Evolutionary conservation across 1,140 invertebrate species (phyloP).

Genomic region (Caenorhabditis briggsae): DNA sequence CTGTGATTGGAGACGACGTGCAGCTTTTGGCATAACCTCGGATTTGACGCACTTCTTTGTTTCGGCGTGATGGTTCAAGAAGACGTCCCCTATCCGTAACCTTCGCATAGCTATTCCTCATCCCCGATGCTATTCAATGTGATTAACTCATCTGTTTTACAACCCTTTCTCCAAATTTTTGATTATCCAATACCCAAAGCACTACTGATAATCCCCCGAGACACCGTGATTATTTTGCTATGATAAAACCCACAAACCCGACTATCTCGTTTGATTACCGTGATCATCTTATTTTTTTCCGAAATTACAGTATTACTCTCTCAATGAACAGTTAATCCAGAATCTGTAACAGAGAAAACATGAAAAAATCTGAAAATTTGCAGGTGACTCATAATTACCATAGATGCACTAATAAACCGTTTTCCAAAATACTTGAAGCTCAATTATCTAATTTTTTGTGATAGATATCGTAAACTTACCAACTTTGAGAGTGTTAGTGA

Average conservation of each 20-base stretch:
- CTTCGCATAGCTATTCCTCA: constrained; percentile 47
- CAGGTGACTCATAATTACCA: too few species aligned
- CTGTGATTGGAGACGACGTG: constrained; percentile 55
- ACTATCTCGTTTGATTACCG: constrained; percentile 5
- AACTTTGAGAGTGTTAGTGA: too few species aligned
- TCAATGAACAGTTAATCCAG: too few species aligned
- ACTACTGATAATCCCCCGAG: not conserved
- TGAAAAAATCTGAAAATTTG: too few species aligned
- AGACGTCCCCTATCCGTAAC: not conserved
- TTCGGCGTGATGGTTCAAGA: not conserved
- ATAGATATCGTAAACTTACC: too few species aligned
- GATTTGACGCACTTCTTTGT: not conserved
- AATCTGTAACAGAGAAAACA: too few species aligned
- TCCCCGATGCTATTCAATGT: constrained; percentile 53
- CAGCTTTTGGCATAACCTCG: not conserved
- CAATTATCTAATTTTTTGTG: too few species aligned
- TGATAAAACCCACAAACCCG: not conserved
- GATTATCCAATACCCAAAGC: not conserved
- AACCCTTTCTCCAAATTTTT: too few species aligned
- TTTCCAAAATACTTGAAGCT: too few species aligned
- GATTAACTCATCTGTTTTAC: constrained; percentile 56
- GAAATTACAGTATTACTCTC: too few species aligned
- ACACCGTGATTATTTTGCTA: constrained; percentile 32
- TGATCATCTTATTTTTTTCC: not conserved
- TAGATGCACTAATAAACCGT: too few species aligned